Evolutionary conservation across 2,113 vertebrate genomes (phyloP).

Genomic region (Barnardius zonarius): DNA sequence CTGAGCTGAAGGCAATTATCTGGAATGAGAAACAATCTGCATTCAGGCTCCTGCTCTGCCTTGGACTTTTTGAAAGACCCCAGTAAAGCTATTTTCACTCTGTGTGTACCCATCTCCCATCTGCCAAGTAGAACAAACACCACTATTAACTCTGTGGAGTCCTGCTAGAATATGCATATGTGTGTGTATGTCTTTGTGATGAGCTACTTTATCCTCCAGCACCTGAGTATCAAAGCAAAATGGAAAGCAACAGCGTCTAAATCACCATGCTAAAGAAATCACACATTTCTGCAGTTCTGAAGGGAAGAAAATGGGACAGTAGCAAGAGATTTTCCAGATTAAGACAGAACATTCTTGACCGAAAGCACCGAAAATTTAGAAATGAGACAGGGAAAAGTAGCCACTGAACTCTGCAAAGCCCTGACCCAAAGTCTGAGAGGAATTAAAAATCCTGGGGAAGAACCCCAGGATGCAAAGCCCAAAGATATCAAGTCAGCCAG

Average conservation of each 20-base stretch:
- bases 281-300: neutral
- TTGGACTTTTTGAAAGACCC: neutral
- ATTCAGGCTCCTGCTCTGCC: neutral
- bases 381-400: neutral
- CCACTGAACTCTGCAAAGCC: neutral
- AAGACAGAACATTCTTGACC: neutral
- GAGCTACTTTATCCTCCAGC: neutral
- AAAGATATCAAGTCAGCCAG: neutral
- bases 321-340: neutral
- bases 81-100: neutral
- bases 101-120: neutral
- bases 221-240: neutral
- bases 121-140: neutral
- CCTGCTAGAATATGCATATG: neutral
- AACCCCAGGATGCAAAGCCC: neutral
- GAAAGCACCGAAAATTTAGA: neutral
- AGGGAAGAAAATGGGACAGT: neutral
- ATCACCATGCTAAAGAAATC: neutral
- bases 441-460: neutral
- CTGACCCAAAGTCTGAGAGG: neutral
- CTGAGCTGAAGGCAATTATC: neutral
- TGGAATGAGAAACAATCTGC: neutral
- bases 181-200: neutral
- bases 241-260: neutral
- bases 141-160: neutral